Evolutionary conservation across 2,888 invertebrate genomes (phyloP).

Genomic region (Sclerodermus sp.): DNA sequence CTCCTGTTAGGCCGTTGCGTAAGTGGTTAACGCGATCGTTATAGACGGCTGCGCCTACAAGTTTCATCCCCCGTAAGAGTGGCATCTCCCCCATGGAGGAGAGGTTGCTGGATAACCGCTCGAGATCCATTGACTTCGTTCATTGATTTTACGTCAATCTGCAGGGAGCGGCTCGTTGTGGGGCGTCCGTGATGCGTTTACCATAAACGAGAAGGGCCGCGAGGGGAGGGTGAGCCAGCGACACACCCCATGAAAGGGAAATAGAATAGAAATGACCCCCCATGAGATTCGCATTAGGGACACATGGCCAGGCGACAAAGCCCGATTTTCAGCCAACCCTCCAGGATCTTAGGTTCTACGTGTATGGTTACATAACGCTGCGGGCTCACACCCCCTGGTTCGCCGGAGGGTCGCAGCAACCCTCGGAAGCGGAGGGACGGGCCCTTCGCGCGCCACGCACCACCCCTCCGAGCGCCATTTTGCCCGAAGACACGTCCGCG

Average conservation of each 20-base stretch:
- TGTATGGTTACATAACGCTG: constrained; percentile 52
- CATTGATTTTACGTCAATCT: constrained; percentile 59
- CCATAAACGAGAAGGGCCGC: constrained; percentile 48
- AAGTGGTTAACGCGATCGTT: constrained; percentile 32
- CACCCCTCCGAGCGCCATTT: constrained; percentile 52
- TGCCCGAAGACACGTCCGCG: constrained; percentile 26
- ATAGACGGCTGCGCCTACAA: constrained; percentile 30
- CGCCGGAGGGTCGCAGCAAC: neutral
- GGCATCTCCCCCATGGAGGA: too few species aligned
- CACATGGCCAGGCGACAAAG: constrained; percentile 57
- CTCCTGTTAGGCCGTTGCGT: too few species aligned
- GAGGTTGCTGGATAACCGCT: constrained; percentile 19
- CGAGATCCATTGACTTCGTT: constrained; percentile 55
- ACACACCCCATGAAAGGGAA: constrained; percentile 48
- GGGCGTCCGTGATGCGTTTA: constrained; percentile 56
- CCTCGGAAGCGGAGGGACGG: too few species aligned
- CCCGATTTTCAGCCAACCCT: constrained; percentile 41
- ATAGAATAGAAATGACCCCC: constrained; percentile 58
- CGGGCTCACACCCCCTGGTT: constrained; percentile 24
- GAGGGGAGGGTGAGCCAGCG: constrained; percentile 31
- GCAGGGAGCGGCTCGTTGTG: constrained; percentile 42
- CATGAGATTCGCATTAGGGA: constrained; percentile 55
- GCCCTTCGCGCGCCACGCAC: constrained; percentile 24
- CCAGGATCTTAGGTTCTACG: constrained; percentile 40
- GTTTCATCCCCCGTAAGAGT: too few species aligned